Evolutionary conservation across 2,888 invertebrate species (phyloP), one percentile per base, ranked within the genome.

Genomic region (Macrostomum cliftonense): DNA sequence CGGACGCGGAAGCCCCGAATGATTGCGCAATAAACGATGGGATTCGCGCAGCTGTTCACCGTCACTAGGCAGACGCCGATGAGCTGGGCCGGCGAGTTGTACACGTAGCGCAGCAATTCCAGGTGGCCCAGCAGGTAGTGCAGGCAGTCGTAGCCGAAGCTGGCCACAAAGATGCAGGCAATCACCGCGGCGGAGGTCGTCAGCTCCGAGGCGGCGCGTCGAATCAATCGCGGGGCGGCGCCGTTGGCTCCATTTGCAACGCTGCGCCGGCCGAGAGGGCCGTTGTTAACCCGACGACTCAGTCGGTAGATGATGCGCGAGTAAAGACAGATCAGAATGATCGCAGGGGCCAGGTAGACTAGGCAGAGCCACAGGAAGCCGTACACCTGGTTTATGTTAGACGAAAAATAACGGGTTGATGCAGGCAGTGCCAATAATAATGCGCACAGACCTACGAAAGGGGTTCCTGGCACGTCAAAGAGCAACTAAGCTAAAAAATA

Each of bases 1-100:
- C 38, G 46, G 19, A 11, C 14, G 9, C 46, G 46, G n/a, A 46
- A 46, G 20, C 40, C 14, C 4, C 40, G 38, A 43, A 46, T 46
- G 44, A 46, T 19, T 4, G 42, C 21, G 40, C 46, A 46, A n/a
- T 46, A 46, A 7, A 46, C 46, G 14, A 46, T 13, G 14, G 46
- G 46, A 38, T 46, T 46, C 2, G 42, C 45, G 43, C 46, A 46
- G n/a, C 44, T 45, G 37, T 46, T 46, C 13, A 46, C 40, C 5
- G 46, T 42, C 4, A 46, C 46, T 4, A 46, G 45, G 20, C 39
- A 38, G 16, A 46, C 46, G 4, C 46, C 46, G 21, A 46, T 42
- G 21, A 42, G 39, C 20, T 46, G 46, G 7, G n/a, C 12, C 11
- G 46, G 37, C 16, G 46, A 42, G 40, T 46, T 46, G 19, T 42